Base-by-base conservation (phyloP, 37 sponge, comb jelly and placozoan species). In the Lycopodina hypogea region DNA sequence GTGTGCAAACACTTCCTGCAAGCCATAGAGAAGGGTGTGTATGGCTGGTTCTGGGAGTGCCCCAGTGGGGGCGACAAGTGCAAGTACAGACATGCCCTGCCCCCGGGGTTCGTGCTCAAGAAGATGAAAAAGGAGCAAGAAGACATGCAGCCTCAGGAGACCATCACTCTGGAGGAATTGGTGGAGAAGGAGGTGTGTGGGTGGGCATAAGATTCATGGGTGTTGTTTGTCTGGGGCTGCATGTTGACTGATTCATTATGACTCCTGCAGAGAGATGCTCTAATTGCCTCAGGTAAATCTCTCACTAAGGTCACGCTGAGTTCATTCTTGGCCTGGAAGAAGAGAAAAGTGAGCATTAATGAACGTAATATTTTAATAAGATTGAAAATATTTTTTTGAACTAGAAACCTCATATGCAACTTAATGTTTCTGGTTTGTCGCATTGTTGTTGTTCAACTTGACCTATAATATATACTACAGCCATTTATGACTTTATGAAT, bases 31-130 rank as follows among this genome's bases (percentile, higher is more conserved):
- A 90, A 93, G 73, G 91, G 92, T 36, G 38, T 96, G 15, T 98
- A 98, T 87, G 99, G 99, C 36, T 98, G 99, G 99, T 98, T 98
- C 80, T 98, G 99, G 99, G 88, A 84, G 75, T 98, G 99, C 58
- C 99, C 99, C 26, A 96, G 87, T 70, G 93, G 92, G 22, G 93
- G 92, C 21, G 92, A 90, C 69, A 91, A 84, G 60, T 98, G 99
- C 70, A 85, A 90, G 33, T 98, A 98, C 84, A 82, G 99, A 23
- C 99, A 98, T 50, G 94, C 94, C 39, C 90, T 98, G 11, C 99
- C 99, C 1, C 96, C 96, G 30, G 99, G 96, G 36, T 98, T 96
- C 68, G 89, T 98, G 40, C 82, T 98, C 78, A 96, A 98, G 83
- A 88, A 84, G 38, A 76, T 81, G 33, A 53, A 78, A 55, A 86